A percentile compares a stretch with the other conserved stretches of the same genome.
phyloP scores from a whole-genome alignment of 2,797 vertebrate species.

The Sylvilagus floridanus region DNA sequence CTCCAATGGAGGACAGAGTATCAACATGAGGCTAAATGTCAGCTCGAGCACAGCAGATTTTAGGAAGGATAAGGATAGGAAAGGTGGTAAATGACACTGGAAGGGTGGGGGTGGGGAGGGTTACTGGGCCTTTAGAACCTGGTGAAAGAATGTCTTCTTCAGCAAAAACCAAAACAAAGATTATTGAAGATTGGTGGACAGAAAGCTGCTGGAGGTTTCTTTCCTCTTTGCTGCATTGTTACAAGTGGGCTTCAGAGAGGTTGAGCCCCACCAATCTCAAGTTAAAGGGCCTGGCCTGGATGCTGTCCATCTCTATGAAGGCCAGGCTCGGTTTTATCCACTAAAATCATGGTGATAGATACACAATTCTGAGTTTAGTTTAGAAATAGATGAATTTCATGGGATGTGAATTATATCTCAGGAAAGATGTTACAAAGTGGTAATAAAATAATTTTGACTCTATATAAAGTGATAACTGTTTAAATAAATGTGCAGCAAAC shows the following conservation, averaged over 20 bases:
- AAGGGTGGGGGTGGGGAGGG: not conserved
- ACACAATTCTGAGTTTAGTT: not conserved
- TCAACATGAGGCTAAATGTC: not conserved
- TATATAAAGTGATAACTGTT: not conserved
- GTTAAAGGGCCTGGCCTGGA: not conserved
- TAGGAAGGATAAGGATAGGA: not conserved
- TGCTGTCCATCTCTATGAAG: not conserved
- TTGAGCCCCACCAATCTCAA: not conserved
- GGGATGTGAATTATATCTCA: too few species aligned
- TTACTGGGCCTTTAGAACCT: not conserved
- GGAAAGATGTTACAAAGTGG: conserved; percentile 13
- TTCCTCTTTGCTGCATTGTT: not conserved
- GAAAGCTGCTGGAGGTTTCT: not conserved
- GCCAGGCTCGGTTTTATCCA: not conserved
- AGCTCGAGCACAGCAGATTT: not conserved
- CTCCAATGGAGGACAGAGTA: not conserved
- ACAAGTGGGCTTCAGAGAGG: not conserved
- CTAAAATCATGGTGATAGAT: not conserved
- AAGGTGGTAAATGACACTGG: not conserved
- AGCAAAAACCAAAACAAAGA: not conserved
- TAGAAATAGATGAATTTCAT: not conserved
- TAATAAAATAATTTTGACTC: not conserved
- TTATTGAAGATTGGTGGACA: not conserved
- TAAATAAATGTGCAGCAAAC: not conserved
- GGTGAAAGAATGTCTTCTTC: not conserved